phyloP scores from a whole-genome alignment of 2,113 vertebrate species.

The Azemiops feae region DNA sequence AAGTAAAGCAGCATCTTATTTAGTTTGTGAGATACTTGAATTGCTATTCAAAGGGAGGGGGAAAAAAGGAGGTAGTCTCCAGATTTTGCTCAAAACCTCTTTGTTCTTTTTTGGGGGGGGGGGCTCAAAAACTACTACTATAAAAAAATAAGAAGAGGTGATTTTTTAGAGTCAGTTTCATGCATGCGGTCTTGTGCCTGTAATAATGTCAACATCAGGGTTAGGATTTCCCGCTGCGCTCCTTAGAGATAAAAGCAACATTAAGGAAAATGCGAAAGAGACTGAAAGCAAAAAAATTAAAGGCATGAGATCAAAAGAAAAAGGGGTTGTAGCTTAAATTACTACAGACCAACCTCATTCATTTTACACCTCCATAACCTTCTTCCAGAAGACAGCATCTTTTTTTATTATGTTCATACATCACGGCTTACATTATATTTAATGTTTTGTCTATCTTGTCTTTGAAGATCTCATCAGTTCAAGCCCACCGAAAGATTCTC shows the following conservation, averaged over 20 bases:
- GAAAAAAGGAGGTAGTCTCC: not conserved
- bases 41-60: not conserved
- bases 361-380: not conserved
- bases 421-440: not conserved
- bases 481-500: not conserved
- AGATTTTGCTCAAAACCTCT: not conserved
- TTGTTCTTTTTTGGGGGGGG: not conserved
- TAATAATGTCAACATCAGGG: not conserved
- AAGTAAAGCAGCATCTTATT: not conserved
- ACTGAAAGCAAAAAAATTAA: not conserved
- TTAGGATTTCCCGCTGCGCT: not conserved
- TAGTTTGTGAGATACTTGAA: not conserved
- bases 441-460: not conserved
- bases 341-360: not conserved
- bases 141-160: not conserved
- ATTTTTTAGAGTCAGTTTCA: not conserved
- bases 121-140: not conserved
- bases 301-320: not conserved
- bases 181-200: no score
- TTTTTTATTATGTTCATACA: not conserved
- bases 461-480: not conserved
- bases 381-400: not conserved
- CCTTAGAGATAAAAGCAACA: not conserved
- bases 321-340: not conserved
- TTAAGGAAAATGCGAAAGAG: not conserved